Conservation (phyloP, 2,797 vertebrate genomes). For the Tangara arthus region DNA sequence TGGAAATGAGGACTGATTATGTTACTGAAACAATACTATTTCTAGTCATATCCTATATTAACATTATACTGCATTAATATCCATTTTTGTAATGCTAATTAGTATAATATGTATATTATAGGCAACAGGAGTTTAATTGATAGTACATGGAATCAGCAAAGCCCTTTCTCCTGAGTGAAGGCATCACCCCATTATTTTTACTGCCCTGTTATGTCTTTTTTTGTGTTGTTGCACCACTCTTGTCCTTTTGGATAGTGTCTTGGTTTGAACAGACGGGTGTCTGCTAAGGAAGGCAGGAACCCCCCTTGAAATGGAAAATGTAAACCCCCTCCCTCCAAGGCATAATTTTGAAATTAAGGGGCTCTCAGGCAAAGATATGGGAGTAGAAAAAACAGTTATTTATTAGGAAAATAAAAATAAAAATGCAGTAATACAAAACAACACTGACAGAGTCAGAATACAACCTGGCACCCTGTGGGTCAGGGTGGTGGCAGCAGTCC, state of each 20-base stretch:
- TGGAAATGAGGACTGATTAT: background rate
- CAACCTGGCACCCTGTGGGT: background rate
- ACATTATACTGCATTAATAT: background rate
- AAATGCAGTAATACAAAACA: background rate
- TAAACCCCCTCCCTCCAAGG: background rate
- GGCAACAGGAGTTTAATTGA: background rate
- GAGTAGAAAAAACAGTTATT: background rate
- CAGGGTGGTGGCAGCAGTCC: background rate
- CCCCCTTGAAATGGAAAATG: background rate
- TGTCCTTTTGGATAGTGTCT: background rate
- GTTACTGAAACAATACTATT: background rate
- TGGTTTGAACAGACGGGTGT: background rate
- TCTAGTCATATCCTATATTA: background rate
- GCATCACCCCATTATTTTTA: background rate
- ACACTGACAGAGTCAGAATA: background rate
- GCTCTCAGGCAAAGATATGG: background rate
- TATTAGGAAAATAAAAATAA: background rate
- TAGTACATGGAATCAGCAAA: background rate
- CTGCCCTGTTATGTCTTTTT: background rate
- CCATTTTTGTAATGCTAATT: background rate
- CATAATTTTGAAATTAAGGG: background rate
- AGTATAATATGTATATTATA: background rate
- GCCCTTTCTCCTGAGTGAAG: background rate
- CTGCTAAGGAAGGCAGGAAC: background rate
- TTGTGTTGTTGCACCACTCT: background rate